These are phyloP conservation scores for Hydrolagus colliei DNA, from an alignment of 2,797 vertebrate species.

Conservation along the genomic window DNA sequence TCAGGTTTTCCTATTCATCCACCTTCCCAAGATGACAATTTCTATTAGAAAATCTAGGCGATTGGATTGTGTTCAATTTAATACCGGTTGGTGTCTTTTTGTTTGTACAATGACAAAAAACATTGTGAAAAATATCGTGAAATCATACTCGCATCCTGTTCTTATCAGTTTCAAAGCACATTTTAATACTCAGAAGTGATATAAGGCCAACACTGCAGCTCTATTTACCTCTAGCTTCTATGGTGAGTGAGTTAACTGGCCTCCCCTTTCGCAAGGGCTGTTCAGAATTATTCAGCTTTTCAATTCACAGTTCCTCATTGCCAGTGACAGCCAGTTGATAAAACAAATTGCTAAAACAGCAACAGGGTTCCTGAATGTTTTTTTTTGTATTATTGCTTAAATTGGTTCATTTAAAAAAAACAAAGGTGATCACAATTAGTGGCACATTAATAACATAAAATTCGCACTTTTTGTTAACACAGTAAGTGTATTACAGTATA, in stretches of 20 bases:
- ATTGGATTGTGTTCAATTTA: not conserved
- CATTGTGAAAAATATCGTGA: not conserved
- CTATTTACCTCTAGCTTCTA: not conserved
- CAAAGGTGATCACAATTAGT: slow-evolving; percentile 21
- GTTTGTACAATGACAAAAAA: no score
- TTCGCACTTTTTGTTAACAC: not conserved
- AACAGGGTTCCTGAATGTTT: slow-evolving; percentile 27
- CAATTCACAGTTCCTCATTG: slow-evolving; percentile 13
- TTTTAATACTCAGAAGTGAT: not conserved
- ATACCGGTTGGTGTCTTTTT: not conserved
- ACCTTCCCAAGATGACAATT: not conserved
- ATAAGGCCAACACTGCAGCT: not conserved
- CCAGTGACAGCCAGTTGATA: not conserved
- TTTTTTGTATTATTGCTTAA: slow-evolving; percentile 30
- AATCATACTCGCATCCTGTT: not conserved
- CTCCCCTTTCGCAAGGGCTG: not conserved
- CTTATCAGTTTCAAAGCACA: not conserved
- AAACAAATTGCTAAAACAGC: not conserved
- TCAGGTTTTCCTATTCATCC: not conserved
- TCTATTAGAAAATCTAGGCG: not conserved
- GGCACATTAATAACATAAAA: slow-evolving; percentile 7
- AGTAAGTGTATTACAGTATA: slow-evolving; percentile 1
- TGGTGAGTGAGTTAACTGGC: not conserved
- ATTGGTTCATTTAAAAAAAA: slow-evolving; percentile 7
- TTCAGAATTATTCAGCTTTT: slow-evolving; percentile 14